Evolutionary conservation across 2,797 vertebrate species (phyloP).

Genomic region (Oryzias dopingdopingensis): DNA sequence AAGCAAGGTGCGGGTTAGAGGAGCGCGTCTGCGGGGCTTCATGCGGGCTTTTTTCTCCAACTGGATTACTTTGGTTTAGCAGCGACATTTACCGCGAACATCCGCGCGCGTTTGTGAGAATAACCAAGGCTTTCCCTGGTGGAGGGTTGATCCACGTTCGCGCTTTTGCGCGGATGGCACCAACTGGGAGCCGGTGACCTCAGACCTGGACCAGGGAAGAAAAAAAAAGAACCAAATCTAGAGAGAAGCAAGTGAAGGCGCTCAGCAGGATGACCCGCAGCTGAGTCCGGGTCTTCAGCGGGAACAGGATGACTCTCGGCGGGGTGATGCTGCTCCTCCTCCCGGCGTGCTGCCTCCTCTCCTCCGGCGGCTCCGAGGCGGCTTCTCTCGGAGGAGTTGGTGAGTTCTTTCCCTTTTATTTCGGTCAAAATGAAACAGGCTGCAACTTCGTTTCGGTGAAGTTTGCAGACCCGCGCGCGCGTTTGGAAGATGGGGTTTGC

Average conservation of each 20-base stretch:
- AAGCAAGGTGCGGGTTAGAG: too few species aligned
- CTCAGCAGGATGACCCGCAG: conserved; percentile 55
- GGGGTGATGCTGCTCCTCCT: conserved; percentile 33
- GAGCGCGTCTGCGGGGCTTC: too few species aligned
- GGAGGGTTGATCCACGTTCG: neutral
- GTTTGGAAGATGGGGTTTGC: too few species aligned
- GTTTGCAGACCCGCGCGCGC: too few species aligned
- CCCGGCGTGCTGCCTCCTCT: conserved; percentile 44
- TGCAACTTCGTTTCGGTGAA: too few species aligned
- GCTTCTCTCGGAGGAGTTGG: conserved; percentile 56
- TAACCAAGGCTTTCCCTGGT: too few species aligned
- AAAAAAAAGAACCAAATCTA: too few species aligned
- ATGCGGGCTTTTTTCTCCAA: too few species aligned
- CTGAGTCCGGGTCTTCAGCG: conserved; percentile 55
- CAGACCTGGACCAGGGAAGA: conserved; percentile 1
- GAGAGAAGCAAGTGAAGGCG: neutral
- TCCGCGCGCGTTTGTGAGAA: too few species aligned
- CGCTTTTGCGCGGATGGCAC: conserved; percentile 38
- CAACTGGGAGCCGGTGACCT: conserved; percentile 20
- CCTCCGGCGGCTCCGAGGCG: conserved; percentile 42
- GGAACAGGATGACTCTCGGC: conserved; percentile 47
- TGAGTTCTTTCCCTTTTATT: conserved; percentile 32
- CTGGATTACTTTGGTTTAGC: conserved; percentile 38
- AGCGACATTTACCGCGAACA: conserved; percentile 1
- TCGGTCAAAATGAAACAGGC: neutral